Evolutionary conservation across 2,888 invertebrate species (phyloP), one percentile per base, ranked within the genome.

Genomic region (Dicyrtomina minuta): DNA sequence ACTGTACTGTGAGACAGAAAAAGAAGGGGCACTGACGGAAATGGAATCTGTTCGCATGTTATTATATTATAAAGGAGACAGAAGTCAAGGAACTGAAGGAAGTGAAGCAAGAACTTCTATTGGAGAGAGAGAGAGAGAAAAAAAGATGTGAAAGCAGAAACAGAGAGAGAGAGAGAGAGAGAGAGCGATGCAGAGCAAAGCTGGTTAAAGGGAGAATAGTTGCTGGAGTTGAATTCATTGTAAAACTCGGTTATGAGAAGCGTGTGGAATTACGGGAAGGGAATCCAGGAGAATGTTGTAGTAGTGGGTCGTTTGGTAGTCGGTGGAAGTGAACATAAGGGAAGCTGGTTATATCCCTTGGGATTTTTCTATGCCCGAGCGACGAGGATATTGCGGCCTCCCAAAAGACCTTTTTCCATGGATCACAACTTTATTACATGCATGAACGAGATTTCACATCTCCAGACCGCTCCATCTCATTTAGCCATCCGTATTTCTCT

Each of bases 341-440:
- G 56, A 61, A 68, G 49, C 60, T 59, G 59, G 24, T 53, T 64
- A 49, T 27, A 20, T 67, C 67, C 67, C 67, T 43, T 15, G 67
- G 67, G 67, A 67, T 60, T 46, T 60, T 53, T 41, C 53, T 59
- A 60, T 60, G 49, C 59, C 67, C 67, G 46, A 59, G 59, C 27
- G 58, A 60, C 55, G 65, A 65, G 55, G 55, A 65, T 65, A 49
- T 49, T 59, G 55, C 53, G 61, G 61, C 44, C 66, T 74, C 75
- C 75, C 75, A 71, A 69, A 72, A 75, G 75, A 71, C 73, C 75
- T 73, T 73, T 75, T 75, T 72, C 73, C 73, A 74, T 75, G 73
- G 72, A 75, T 74, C 72, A 73, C 73, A 75, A 73, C 75, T 75
- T 75, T 74, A 75, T 75, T 75, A 74, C 75, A 74, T 74, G 75